Conservation (phyloP, 1,140 invertebrate genomes). For the Macrocentrus cingulum region DNA sequence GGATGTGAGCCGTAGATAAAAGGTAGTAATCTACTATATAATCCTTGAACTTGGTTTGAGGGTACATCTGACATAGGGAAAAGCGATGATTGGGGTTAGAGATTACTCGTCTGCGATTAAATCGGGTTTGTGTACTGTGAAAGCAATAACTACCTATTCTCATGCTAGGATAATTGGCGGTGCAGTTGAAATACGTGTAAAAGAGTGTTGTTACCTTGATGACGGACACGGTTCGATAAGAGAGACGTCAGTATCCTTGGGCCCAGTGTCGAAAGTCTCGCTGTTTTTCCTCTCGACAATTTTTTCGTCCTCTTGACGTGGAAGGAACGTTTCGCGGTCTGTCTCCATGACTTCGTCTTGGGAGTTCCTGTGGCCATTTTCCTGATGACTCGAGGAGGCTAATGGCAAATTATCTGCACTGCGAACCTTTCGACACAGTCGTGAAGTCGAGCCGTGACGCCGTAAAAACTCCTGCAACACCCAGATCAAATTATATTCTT, state of each 20-base stretch:
- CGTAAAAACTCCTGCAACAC: conserved; percentile 64
- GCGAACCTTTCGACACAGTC: conserved; percentile 74
- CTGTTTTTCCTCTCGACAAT: conserved; percentile 43
- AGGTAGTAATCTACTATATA: too few species aligned
- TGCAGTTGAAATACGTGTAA: too few species aligned
- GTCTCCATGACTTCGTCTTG: conserved; percentile 53
- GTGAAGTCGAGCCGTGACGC: conserved; percentile 75
- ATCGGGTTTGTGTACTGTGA: too few species aligned
- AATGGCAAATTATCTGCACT: conserved; percentile 66
- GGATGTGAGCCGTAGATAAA: too few species aligned
- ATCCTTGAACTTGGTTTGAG: too few species aligned
- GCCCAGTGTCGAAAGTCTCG: conserved; percentile 43
- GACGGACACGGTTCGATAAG: conserved; percentile 40
- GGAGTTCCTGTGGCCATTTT: conserved; percentile 41
- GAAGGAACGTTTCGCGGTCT: conserved; percentile 56
- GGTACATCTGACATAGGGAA: too few species aligned
- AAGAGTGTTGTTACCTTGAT: conserved; percentile 38
- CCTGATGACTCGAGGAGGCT: conserved; percentile 46
- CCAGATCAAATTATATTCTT: not conserved
- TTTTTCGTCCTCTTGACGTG: conserved; percentile 45
- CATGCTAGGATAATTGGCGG: too few species aligned
- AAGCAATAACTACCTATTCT: too few species aligned
- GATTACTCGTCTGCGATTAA: too few species aligned
- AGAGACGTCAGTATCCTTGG: conserved; percentile 41
- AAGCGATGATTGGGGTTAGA: too few species aligned